These are phyloP conservation scores for Diadophis punctatus DNA, from an alignment of 2,113 vertebrate species.

Conservation along the genomic window DNA sequence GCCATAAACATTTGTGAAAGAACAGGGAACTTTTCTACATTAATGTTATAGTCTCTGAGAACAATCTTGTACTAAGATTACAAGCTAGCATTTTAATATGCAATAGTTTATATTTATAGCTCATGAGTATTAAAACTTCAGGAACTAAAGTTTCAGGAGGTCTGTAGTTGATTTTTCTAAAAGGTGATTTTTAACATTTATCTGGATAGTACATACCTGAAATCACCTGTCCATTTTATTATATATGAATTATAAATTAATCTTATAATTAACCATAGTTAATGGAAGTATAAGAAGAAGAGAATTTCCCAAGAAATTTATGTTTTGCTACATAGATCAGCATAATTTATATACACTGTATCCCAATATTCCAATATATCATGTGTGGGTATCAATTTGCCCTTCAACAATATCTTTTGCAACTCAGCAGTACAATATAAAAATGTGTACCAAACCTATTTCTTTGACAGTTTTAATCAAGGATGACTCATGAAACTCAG, in stretches of 20 bases:
- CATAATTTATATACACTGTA: background rate
- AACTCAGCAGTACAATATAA: background rate
- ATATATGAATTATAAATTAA: background rate
- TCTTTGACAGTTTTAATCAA: background rate
- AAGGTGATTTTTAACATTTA: background rate
- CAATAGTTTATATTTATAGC: slow-evolving; percentile 11
- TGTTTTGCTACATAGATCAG: background rate
- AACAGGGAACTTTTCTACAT: background rate
- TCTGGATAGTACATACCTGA: background rate
- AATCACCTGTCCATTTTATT: background rate
- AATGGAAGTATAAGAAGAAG: fast-evolving
- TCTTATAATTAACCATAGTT: background rate
- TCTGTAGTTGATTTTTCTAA: background rate
- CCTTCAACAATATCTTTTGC: background rate
- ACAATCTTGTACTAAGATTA: background rate
- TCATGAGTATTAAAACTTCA: background rate
- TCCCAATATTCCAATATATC: background rate
- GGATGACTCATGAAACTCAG: background rate
- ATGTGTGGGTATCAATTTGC: background rate
- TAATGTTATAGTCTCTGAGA: background rate
- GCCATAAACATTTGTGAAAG: slow-evolving; percentile 24
- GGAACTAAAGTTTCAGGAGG: background rate
- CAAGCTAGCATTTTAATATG: background rate
- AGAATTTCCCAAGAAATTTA: background rate
- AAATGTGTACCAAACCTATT: background rate